These are phyloP conservation scores for Heliconius aoede DNA, from an alignment of 2,888 invertebrate genomes.

Conservation along the genomic window DNA sequence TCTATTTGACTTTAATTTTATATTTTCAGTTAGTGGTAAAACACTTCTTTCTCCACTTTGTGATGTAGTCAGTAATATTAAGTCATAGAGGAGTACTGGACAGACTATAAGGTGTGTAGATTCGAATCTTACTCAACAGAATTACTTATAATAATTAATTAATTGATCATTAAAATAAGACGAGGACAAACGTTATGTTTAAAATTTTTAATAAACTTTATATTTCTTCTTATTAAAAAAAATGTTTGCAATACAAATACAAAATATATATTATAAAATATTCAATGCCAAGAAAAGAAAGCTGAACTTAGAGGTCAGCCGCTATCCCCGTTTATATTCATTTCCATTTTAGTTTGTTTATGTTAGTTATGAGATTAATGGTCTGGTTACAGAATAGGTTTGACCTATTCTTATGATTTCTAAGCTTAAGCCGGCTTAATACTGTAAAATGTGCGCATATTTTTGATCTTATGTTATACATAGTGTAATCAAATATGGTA, in stretches of 20 bases:
- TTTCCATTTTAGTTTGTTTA: constrained; percentile 24
- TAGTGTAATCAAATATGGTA: neutral
- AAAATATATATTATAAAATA: neutral
- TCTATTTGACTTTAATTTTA: neutral
- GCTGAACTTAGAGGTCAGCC: constrained; percentile 9
- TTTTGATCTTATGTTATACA: neutral
- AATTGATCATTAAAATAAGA: too few relatives aligned
- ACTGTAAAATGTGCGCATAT: neutral
- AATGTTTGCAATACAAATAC: too few relatives aligned
- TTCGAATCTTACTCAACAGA: neutral
- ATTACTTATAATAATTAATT: too few relatives aligned
- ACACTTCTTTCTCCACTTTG: neutral
- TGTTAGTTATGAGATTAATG: constrained; percentile 24
- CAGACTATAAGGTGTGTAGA: neutral
- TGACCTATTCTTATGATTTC: constrained; percentile 6
- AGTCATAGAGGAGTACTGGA: too few relatives aligned
- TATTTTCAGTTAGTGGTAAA: neutral
- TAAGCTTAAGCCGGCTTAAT: neutral
- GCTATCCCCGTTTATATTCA: constrained; percentile 19
- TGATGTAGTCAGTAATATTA: neutral
- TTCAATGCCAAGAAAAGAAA: constrained; percentile 6
- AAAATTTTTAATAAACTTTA: too few relatives aligned
- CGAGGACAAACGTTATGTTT: too few relatives aligned
- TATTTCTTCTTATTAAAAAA: too few relatives aligned
- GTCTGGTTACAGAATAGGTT: neutral